These are phyloP conservation scores for Mnemiopsis leidyi DNA, from an alignment of 37 sponge, comb jelly and placozoan species.

Conservation along the genomic window DNA sequence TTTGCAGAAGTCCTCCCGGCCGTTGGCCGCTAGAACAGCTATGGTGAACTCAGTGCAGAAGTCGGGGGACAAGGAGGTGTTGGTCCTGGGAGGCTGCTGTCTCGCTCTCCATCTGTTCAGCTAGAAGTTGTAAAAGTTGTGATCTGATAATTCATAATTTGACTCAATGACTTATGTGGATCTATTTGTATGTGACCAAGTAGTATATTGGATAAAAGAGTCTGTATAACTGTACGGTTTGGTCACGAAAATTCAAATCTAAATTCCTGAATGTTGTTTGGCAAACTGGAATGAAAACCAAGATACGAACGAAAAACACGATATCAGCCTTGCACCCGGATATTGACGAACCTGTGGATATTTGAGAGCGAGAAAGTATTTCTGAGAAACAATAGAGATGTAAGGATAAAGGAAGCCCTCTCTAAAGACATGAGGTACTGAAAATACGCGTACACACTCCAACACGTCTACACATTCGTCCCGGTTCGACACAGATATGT, in stretches of 20 bases:
- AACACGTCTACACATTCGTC: slow-evolving; percentile 38
- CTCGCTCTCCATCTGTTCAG: slow-evolving; percentile 49
- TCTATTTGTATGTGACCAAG: too few relatives aligned
- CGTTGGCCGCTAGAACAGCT: not conserved
- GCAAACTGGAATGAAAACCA: too few relatives aligned
- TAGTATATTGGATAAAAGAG: too few relatives aligned
- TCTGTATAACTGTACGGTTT: too few relatives aligned
- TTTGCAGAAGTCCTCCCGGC: not conserved
- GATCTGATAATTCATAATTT: too few relatives aligned
- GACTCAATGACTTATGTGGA: too few relatives aligned
- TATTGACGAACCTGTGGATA: slow-evolving; percentile 52
- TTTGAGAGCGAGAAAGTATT: slow-evolving; percentile 64
- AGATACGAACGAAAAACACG: too few relatives aligned
- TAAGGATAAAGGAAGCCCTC: slow-evolving; percentile 45
- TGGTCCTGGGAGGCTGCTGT: not conserved
- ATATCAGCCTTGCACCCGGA: too few relatives aligned
- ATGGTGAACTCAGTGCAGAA: slow-evolving; percentile 43
- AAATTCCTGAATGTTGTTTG: too few relatives aligned
- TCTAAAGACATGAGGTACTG: slow-evolving; percentile 29
- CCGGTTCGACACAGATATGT: slow-evolving; percentile 19
- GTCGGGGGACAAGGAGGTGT: not conserved
- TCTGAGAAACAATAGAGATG: slow-evolving; percentile 49
- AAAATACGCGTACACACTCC: not conserved
- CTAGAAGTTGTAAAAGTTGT: not conserved
- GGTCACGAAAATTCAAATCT: too few relatives aligned